These are phyloP conservation scores for Hydrochoerus hydrochaeris DNA, from an alignment of 2,113 vertebrate species.

Conservation along the genomic window DNA sequence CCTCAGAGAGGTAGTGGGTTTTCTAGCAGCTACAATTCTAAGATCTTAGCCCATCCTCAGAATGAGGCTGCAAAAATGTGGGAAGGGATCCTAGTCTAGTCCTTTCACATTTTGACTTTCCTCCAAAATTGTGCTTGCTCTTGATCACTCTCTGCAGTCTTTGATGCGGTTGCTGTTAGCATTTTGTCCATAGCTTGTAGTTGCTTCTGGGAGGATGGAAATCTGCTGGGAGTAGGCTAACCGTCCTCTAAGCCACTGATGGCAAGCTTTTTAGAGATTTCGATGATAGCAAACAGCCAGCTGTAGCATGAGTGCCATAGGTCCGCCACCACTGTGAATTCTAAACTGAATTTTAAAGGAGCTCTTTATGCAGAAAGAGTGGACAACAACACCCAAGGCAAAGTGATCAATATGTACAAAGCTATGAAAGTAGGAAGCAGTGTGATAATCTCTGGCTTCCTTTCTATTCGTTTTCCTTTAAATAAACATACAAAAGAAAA, in stretches of 20 bases:
- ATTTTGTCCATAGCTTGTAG: background rate
- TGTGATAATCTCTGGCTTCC: background rate
- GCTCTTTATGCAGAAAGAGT: background rate
- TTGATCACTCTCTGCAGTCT: background rate
- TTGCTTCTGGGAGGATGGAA: background rate
- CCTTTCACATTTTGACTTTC: background rate
- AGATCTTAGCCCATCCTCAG: background rate
- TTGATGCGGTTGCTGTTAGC: background rate
- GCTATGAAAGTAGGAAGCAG: background rate
- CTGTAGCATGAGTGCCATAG: background rate
- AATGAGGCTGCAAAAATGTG: background rate
- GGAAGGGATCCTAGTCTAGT: background rate
- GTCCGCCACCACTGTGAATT: background rate
- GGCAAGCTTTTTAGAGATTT: background rate
- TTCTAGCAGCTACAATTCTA: background rate
- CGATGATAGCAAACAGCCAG: background rate
- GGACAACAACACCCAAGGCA: background rate
- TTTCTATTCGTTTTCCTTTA: background rate
- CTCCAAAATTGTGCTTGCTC: background rate
- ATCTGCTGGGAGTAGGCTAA: background rate
- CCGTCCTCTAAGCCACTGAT: background rate
- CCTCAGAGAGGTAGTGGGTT: background rate
- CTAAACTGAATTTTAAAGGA: background rate
- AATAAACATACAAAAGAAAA: background rate
- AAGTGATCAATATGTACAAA: background rate